Conservation (phyloP, 2,797 vertebrate species). For the Aphelocoma californica region DNA sequence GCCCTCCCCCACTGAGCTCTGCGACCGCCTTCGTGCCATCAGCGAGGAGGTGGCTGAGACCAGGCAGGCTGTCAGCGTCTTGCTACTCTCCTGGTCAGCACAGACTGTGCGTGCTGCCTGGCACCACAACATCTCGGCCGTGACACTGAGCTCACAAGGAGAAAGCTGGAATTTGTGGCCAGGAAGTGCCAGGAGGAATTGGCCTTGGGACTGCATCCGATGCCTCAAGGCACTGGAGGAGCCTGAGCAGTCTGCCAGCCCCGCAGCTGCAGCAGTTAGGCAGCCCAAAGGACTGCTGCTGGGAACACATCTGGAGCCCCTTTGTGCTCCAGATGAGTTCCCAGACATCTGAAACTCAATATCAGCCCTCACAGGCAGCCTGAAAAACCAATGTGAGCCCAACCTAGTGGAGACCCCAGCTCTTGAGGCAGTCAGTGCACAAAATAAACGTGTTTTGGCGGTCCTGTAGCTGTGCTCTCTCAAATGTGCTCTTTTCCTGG, state of each 20-base stretch:
- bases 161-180: constrained; percentile 81
- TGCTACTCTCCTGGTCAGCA: constrained; percentile 77
- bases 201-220: not conserved
- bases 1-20: constrained; percentile 73
- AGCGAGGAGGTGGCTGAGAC: constrained; percentile 72
- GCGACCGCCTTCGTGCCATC: constrained; percentile 71
- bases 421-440: not conserved
- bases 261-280: not conserved
- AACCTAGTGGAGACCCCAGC: not conserved
- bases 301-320: not conserved
- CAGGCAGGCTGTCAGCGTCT: constrained; percentile 72
- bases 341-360: not conserved
- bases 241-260: not conserved
- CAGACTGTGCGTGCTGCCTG: constrained; percentile 76
- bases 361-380: not conserved
- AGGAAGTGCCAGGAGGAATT: constrained; percentile 60
- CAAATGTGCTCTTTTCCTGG: not conserved
- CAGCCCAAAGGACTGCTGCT: not conserved
- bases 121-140: constrained; percentile 78
- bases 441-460: not conserved
- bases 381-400: not conserved
- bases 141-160: constrained; percentile 78
- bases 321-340: not conserved
- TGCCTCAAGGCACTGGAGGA: fast-evolving
- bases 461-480: not conserved